Evolutionary conservation across 2,888 invertebrate species (phyloP).

Genomic region (Abrostola triplasia): DNA sequence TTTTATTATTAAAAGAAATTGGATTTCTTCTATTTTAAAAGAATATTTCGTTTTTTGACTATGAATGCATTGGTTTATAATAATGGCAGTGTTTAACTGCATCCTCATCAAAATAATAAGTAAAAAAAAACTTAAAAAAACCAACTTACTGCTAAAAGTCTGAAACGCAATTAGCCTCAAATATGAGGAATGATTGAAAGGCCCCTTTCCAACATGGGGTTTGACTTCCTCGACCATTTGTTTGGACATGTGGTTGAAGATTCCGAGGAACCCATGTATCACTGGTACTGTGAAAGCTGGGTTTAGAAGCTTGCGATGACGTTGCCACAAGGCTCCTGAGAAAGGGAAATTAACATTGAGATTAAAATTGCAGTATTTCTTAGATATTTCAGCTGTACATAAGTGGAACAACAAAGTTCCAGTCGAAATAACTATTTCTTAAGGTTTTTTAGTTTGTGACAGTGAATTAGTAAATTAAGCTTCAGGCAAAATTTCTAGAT

Average conservation of each 20-base stretch:
- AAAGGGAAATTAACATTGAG: neutral
- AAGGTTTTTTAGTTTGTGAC: neutral
- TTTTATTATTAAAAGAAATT: no score
- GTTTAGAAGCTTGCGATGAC: conserved; percentile 58
- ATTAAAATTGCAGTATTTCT: neutral
- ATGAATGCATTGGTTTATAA: no score
- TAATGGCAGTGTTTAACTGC: no score
- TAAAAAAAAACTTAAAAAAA: neutral
- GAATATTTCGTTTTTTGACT: no score
- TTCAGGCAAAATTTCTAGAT: no score
- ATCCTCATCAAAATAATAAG: neutral
- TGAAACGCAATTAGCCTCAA: conserved; percentile 55
- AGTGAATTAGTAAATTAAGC: no score
- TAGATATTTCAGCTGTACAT: neutral
- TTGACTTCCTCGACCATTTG: conserved; percentile 47
- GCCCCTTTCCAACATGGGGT: conserved; percentile 46
- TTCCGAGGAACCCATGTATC: conserved; percentile 55
- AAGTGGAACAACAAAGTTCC: neutral
- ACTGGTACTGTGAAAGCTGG: conserved; percentile 62
- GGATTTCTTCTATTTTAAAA: no score
- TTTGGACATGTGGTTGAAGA: conserved; percentile 59
- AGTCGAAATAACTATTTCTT: no score
- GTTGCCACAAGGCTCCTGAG: conserved; percentile 59
- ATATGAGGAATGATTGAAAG: conserved; percentile 50
- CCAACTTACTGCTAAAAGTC: conserved; percentile 56